Evolutionary conservation across 2,113 vertebrate genomes (phyloP).

Genomic region (Hiodon alosoides): DNA sequence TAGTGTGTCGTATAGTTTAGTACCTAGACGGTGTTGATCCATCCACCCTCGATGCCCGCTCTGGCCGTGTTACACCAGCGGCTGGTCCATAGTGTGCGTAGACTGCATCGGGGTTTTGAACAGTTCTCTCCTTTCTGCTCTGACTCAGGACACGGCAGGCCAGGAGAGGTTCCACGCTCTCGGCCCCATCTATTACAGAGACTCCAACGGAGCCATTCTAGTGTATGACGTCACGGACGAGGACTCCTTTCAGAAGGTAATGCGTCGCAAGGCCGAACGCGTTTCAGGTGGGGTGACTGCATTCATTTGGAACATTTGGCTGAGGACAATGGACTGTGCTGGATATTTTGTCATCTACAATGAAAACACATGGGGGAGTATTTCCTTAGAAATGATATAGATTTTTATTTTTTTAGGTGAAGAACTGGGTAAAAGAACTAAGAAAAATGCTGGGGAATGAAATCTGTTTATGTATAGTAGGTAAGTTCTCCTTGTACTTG

Average conservation of each 20-base stretch:
- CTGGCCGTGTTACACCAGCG: too few species aligned
- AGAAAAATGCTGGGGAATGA: slow-evolving; percentile 99
- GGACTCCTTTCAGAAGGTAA: slow-evolving; percentile 98
- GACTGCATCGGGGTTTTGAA: background rate
- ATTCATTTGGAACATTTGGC: too few species aligned
- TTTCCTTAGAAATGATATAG: too few species aligned
- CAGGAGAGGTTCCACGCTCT: slow-evolving; percentile 96
- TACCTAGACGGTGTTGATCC: too few species aligned
- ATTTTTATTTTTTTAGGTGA: slow-evolving; percentile 69
- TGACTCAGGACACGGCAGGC: slow-evolving; percentile 88
- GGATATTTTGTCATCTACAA: background rate
- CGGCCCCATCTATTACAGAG: slow-evolving; percentile 98
- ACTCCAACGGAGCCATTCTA: slow-evolving; percentile 95
- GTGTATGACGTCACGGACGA: slow-evolving; percentile 98
- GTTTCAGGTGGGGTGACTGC: too few species aligned
- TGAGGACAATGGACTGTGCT: too few species aligned
- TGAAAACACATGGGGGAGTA: too few species aligned
- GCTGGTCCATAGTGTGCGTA: background rate
- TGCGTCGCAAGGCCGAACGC: too few species aligned
- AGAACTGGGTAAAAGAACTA: slow-evolving; percentile 98
- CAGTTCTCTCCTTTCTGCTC: slow-evolving; percentile 3
- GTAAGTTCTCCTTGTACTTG: slow-evolving; percentile 62
- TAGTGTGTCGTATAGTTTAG: too few species aligned
- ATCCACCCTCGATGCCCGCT: too few species aligned
- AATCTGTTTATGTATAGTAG: slow-evolving; percentile 99